Evolutionary conservation across 2,888 invertebrate species (phyloP), one percentile per base, ranked within the genome.

Genomic region (Trimorus sp.): DNA sequence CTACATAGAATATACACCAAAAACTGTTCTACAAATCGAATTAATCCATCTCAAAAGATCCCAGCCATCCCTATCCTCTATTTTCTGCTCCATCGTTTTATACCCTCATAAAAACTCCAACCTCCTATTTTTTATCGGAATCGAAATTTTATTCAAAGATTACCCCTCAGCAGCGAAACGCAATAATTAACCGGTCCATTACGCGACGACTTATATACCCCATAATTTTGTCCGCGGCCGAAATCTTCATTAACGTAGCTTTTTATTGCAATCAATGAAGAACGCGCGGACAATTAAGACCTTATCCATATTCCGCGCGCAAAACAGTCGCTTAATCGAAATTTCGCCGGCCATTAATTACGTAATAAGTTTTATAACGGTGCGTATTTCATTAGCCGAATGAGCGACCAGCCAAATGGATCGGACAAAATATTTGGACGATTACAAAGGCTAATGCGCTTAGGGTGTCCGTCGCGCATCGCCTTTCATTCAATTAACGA

Each of bases 401-500:
- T n/a, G 53, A 6, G 53, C 40, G 40, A 6, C 15, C n/a, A 11
- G 54, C 40, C 36, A 54, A 68, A 54, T 54, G 11, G 14, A 53
- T 40, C 53, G 26, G n/a, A 8, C 3, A 54, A 42, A 49, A 11
- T 42, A n/a, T 54, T 66, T 42, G 16, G 49, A 54, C 53, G 53
- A 54, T 49, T 53, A 42, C 37, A 42, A 36, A 53, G 42, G n/a
- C 5, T 38, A 59, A 45, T 59, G 53, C 14, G 48, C 37, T 66
- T 54, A 68, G 37, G 16, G 37, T 49, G 49, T 58, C 58, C 40
- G 59, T 51, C 60, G 49, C 26, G 14, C n/a, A 62, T 15, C 36
- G 45, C 62, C 62, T 42, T 54, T 54, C 37, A 73, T 63, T 73
- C 63, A 65, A 74, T 65, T 74, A 74, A 73, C 48, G 58, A 65